Percentiles rank a stretch among this genome's conserved stretches.
Evolutionary conservation across 2,113 vertebrate species (phyloP).

Genomic region (Xyrauchen texanus): DNA sequence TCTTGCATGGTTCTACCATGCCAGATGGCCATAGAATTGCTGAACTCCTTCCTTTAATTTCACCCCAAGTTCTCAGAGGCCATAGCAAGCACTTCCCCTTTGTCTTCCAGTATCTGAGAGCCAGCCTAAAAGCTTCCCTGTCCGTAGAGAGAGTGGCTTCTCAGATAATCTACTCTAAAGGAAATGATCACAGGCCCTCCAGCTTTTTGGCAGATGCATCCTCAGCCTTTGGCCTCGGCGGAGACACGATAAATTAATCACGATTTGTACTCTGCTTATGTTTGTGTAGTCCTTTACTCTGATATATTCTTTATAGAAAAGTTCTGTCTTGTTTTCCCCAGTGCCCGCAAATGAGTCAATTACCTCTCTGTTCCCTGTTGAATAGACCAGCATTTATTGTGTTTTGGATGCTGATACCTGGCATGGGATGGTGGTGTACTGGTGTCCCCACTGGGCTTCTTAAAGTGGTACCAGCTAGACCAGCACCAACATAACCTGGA

Average conservation of each 20-base stretch:
- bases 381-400: too few relatives aligned
- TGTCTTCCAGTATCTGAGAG: constrained; percentile 31
- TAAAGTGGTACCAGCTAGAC: too few relatives aligned
- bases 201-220: constrained; percentile 44
- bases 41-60: constrained; percentile 20
- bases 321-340: neutral
- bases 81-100: constrained; percentile 14
- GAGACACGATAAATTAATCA: constrained; percentile 41
- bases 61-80: constrained; percentile 8
- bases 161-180: constrained; percentile 31
- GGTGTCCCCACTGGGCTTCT: too few relatives aligned
- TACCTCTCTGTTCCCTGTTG: too few relatives aligned
- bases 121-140: constrained; percentile 31
- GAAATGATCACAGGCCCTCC: constrained; percentile 27
- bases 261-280: constrained; percentile 39
- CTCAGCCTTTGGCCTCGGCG: constrained; percentile 26
- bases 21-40: neutral
- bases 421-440: too few relatives aligned
- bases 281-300: constrained; percentile 31
- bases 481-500: too few relatives aligned
- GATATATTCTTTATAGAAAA: constrained; percentile 33
- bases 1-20: neutral
- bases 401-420: too few relatives aligned
- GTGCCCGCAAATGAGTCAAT: too few relatives aligned
- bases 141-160: constrained; percentile 30